These are phyloP conservation scores for Hydrozoanthus tunicans DNA, from an alignment of 64 coral and sea anemone genomes.

Conservation along the genomic window DNA sequence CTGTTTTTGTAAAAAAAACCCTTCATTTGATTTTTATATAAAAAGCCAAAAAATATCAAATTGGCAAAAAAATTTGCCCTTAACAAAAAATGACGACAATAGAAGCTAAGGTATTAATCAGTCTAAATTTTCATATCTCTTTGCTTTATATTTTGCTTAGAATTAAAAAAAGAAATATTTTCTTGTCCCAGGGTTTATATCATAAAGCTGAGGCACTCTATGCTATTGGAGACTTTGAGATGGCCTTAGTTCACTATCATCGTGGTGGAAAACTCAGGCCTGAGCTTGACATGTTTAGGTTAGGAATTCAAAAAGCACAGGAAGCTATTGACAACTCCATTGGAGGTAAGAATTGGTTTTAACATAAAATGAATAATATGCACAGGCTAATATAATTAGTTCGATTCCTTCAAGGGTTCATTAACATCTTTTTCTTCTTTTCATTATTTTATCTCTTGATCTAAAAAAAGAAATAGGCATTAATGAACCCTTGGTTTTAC, in stretches of 20 bases:
- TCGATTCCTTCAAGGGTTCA: background rate
- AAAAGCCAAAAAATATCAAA: too few species aligned
- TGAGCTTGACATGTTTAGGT: slow-evolving; percentile 90
- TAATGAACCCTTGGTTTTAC: too few species aligned
- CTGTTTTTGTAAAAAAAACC: too few species aligned
- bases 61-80: too few species aligned
- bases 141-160: background rate
- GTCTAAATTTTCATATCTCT: background rate
- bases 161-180: background rate
- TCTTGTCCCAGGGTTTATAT: slow-evolving; percentile 78
- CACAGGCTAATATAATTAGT: background rate
- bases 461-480: too few species aligned
- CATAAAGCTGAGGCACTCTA: slow-evolving; percentile 98
- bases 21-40: too few species aligned
- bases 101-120: too few species aligned
- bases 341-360: slow-evolving; percentile 71
- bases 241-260: slow-evolving; percentile 94
- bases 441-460: too few species aligned
- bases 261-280: slow-evolving; percentile 88
- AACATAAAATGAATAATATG: background rate
- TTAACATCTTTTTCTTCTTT: too few species aligned
- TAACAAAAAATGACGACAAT: too few species aligned
- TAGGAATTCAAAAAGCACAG: slow-evolving; percentile 97
- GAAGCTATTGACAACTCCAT: slow-evolving; percentile 98
- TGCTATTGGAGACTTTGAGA: slow-evolving; percentile 95